Percentiles rank a stretch among this genome's conserved stretches.
Evolutionary conservation across 2,113 vertebrate genomes (phyloP).

Genomic region (Gnathonemus longibarbis): DNA sequence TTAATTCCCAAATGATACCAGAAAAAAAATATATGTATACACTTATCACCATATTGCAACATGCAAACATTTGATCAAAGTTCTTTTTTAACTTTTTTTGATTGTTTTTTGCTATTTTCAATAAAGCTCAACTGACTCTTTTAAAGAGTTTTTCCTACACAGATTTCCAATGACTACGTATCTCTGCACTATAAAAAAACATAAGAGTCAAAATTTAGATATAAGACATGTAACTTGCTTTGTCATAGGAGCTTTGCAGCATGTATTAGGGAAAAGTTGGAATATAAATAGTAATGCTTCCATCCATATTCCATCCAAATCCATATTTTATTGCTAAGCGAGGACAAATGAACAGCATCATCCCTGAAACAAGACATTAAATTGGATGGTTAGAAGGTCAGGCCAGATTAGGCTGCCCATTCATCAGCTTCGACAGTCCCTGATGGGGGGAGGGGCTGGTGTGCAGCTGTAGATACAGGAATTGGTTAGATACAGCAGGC

Average conservation of each 20-base stretch:
- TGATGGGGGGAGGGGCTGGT: neutral
- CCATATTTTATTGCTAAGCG: neutral
- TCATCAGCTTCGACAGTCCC: neutral
- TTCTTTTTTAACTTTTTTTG: neutral
- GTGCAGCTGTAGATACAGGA: neutral
- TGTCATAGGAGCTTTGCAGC: neutral
- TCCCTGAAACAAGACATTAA: slow-evolving; percentile 2
- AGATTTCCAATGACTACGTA: neutral
- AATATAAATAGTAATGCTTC: neutral
- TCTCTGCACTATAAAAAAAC: neutral
- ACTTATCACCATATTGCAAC: neutral
- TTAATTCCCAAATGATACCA: neutral
- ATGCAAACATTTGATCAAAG: neutral
- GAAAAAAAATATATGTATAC: neutral
- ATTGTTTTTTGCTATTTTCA: neutral
- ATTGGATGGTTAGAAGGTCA: slow-evolving; percentile 16
- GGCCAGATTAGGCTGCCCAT: neutral
- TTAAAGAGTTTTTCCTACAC: neutral
- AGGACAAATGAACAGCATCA: neutral
- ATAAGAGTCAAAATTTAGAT: neutral
- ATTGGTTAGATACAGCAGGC: neutral
- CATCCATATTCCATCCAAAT: too few relatives aligned
- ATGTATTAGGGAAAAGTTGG: neutral
- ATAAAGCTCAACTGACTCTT: neutral
- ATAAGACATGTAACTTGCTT: neutral